A percentile compares a stretch with the other conserved stretches of the same genome.
Evolutionary conservation across 2,888 invertebrate species (phyloP).

Genomic region (Adela reaumurella): DNA sequence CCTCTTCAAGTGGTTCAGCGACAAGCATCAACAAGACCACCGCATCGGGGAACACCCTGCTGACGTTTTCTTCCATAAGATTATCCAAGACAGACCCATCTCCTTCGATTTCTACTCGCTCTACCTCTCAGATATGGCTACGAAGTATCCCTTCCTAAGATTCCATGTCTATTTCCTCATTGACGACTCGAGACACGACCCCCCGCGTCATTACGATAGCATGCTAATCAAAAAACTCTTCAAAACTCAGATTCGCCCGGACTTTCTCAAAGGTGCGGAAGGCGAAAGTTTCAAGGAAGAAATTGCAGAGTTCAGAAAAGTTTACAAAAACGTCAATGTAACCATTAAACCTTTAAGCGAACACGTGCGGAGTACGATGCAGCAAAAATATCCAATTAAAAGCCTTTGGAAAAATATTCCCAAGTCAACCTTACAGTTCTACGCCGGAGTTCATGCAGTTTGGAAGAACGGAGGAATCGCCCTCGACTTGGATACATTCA

Average conservation of each 20-base stretch:
- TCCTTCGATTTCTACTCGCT: conserved; percentile 25
- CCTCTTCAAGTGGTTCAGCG: conserved; percentile 16
- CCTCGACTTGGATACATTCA: conserved; percentile 27
- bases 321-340: conserved; percentile 37
- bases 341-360: conserved; percentile 30
- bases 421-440: conserved; percentile 38
- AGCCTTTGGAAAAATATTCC: conserved; percentile 51
- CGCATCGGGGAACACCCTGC: conserved; percentile 21
- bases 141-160: conserved; percentile 25
- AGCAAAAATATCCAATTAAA: too few relatives aligned
- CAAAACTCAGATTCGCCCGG: background rate
- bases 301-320: conserved; percentile 22
- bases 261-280: background rate
- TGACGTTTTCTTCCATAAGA: conserved; percentile 31
- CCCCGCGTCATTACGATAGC: conserved; percentile 7
- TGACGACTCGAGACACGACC: too few relatives aligned
- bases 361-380: conserved; percentile 44
- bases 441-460: conserved; percentile 44
- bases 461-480: conserved; percentile 56
- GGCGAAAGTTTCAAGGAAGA: background rate
- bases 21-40: conserved; percentile 19
- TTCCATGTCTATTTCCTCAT: conserved; percentile 33
- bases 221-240: background rate
- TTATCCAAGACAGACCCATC: conserved; percentile 21
- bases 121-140: conserved; percentile 29